Percentiles rank a stretch among this genome's conserved stretches.
These are phyloP conservation scores for Halcyon malimbica DNA, from an alignment of 2,113 vertebrate species.

Conservation along the genomic window DNA sequence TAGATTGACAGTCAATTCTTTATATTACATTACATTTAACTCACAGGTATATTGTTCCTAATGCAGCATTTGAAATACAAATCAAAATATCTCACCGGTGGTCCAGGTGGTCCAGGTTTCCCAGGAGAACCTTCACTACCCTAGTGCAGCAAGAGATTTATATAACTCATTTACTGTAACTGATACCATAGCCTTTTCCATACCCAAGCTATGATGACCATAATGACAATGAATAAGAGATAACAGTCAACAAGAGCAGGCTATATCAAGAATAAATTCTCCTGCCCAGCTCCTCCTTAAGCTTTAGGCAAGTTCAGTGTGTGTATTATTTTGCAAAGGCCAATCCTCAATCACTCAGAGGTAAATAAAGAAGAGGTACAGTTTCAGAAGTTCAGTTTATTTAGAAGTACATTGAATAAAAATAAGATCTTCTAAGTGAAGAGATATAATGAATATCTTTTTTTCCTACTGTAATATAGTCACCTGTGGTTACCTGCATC, in stretches of 20 bases:
- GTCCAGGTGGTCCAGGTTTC: conserved; percentile 85
- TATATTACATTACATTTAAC: not conserved
- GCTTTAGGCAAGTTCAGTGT: not conserved
- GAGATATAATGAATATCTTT: not conserved
- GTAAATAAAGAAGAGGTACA: not conserved
- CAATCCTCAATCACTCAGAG: not conserved
- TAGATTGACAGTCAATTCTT: not conserved
- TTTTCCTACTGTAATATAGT: not conserved
- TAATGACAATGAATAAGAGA: not conserved
- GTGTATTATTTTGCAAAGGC: not conserved
- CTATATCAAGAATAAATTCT: not conserved
- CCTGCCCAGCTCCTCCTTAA: not conserved
- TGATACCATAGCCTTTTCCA: not conserved
- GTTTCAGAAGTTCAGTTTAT: not conserved
- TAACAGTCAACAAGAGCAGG: not conserved
- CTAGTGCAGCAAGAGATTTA: conserved; percentile 74
- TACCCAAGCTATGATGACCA: not conserved
- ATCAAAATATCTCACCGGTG: conserved; percentile 75
- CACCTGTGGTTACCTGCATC: not conserved
- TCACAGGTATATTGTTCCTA: not conserved
- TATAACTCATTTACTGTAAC: not conserved
- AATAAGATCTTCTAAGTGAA: not conserved
- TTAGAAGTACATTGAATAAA: not conserved
- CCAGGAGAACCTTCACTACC: conserved; percentile 89
- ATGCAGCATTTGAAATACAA: not conserved